These are phyloP conservation scores for Prionchulus punctatus DNA, from an alignment of 2,888 invertebrate genomes.

Conservation along the genomic window DNA sequence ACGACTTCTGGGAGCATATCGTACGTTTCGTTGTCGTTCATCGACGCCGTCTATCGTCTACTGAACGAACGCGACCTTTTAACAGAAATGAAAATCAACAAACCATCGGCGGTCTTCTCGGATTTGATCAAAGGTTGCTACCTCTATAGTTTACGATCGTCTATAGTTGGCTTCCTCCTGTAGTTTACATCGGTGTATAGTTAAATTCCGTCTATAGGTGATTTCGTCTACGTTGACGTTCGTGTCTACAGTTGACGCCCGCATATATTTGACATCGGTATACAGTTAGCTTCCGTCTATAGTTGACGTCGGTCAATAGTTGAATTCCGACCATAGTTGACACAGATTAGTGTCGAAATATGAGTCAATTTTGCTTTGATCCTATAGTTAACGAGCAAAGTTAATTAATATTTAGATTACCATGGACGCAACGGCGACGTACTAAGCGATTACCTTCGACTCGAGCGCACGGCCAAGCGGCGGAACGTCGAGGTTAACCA, in stretches of 20 bases:
- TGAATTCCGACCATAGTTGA: not conserved
- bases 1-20: not conserved
- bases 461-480: constrained; percentile 49
- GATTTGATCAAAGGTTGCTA: not conserved
- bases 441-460: constrained; percentile 65
- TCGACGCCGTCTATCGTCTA: not conserved
- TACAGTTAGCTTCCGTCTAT: no score
- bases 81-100: no score
- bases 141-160: no score
- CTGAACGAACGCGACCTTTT: not conserved
- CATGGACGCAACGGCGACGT: constrained; percentile 52
- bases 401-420: constrained; percentile 6
- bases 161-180: no score
- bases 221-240: no score
- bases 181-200: no score
- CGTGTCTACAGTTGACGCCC: no score
- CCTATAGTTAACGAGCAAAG: not conserved
- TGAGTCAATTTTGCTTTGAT: not conserved
- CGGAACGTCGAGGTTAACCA: not conserved
- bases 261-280: no score
- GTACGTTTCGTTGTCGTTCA: not conserved
- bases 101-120: not conserved
- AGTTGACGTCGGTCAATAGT: no score
- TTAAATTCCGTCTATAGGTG: no score
- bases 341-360: not conserved